A percentile compares a stretch with the other conserved stretches of the same genome.
phyloP scores from a whole-genome alignment of 2,797 vertebrate genomes.

The Champsocephalus esox region DNA sequence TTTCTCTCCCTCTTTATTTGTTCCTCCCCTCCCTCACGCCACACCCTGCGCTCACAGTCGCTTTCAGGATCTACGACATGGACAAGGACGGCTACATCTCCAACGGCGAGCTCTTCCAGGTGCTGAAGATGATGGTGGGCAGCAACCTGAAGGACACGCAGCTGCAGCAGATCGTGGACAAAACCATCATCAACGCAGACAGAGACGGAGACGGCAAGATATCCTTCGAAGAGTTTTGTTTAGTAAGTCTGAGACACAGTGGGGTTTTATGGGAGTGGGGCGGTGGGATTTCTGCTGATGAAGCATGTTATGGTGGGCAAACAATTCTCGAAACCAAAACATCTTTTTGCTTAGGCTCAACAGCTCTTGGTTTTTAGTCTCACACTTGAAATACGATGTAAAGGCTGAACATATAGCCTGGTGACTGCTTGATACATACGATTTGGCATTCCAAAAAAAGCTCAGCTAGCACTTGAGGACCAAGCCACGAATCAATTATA shows the following conservation, averaged over 20 bases:
- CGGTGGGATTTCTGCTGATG: conserved; percentile 57
- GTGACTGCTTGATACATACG: no score
- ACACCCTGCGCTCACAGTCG: conserved; percentile 81
- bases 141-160: conserved; percentile 99
- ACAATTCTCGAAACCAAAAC: conserved; percentile 16
- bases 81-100: conserved; percentile 99
- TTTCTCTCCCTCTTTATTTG: neutral
- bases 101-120: conserved; percentile 99
- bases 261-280: conserved; percentile 1
- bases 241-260: no score
- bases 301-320: conserved; percentile 32
- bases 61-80: conserved; percentile 98
- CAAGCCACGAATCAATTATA: neutral
- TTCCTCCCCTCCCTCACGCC: no score
- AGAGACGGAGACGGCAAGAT: conserved; percentile 98
- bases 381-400: no score
- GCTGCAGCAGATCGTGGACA: conserved; percentile 96
- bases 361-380: conserved; percentile 16
- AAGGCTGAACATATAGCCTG: neutral
- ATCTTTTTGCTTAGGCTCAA: conserved; percentile 14
- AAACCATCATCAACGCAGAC: conserved; percentile 96
- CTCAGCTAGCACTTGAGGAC: neutral
- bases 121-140: conserved; percentile 99
- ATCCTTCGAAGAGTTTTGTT: conserved; percentile 99
- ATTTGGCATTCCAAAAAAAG: neutral